Base-by-base conservation (phyloP, 2,797 vertebrate genomes). In the Dromococcyx pavoninus region DNA sequence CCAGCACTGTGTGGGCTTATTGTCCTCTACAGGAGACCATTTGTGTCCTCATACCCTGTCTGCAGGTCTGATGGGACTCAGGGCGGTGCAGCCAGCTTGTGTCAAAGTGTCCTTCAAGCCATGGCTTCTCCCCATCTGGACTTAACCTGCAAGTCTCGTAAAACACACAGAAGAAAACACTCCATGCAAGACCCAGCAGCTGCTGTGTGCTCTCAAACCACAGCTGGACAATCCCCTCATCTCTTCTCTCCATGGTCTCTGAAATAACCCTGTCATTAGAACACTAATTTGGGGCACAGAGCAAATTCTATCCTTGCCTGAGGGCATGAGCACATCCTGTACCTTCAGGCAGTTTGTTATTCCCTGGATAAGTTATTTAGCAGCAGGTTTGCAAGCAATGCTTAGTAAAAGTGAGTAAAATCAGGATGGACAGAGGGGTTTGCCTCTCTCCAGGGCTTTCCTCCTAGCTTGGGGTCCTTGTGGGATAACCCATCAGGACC, bases 1-100 rank as follows among this genome's bases (percentile, higher is more conserved):
- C 19, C 12, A 53, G 17, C 25, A 8, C 6, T 0, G 1, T 19
- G 3, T 1, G 50, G 17, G 11, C 23, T 89, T 13, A 8, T 5
- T 66, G 25, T 3, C 28, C 23, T 32, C 67, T 72, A 43, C 51
- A 73, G 78, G 48, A 64, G 30, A 44, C 14, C 10, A 7, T 12
- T 46, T 32, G 37, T 11, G 39, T 62, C 65, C 30, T 23, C 18
- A 10, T 1, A 1, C 12, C 8, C 32, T 51, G 10, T 12, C 57
- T 50, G 51, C 46, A 19, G 69, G 60, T 18, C 33, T 10, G 44
- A 4, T 1, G 13, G 57, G 27, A 4, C 37, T 16, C 4, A 0
- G 57, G 57, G 27, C 19, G 66, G 43, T 10, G 37, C 43, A 35
- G 48, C 28, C 37, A 17, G 12, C 32, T 48, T 35, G 12, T n/a